Percentiles rank a stretch among this genome's conserved stretches.
These are phyloP conservation scores for Thalpophila matura DNA, from an alignment of 2,888 invertebrate genomes.

Conservation along the genomic window DNA sequence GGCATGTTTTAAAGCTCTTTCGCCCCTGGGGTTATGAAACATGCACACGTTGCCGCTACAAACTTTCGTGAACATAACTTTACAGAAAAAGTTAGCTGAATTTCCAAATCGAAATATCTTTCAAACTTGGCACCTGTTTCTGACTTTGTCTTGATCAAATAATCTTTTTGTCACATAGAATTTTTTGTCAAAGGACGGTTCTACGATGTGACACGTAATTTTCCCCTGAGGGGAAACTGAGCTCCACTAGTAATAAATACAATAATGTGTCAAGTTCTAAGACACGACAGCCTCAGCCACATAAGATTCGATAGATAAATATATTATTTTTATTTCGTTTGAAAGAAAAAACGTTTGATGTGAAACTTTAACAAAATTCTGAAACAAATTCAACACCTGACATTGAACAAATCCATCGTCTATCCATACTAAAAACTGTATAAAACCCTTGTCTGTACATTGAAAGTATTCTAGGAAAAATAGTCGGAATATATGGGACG, in stretches of 20 bases:
- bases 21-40: constrained; percentile 30
- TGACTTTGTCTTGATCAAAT: constrained; percentile 7
- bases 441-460: too few relatives aligned
- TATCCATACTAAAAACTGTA: too few relatives aligned
- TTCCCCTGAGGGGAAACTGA: neutral
- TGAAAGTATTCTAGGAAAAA: too few relatives aligned
- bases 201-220: neutral
- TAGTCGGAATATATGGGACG: too few relatives aligned
- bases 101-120: constrained; percentile 33
- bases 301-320: neutral
- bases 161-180: constrained; percentile 29
- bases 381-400: neutral
- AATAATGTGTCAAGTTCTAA: neutral
- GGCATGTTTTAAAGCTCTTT: constrained; percentile 22
- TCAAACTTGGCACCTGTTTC: constrained; percentile 16
- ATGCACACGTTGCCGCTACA: constrained; percentile 16
- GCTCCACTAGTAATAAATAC: neutral
- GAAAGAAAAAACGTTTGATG: neutral
- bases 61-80: constrained; percentile 23
- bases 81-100: constrained; percentile 29
- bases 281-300: neutral
- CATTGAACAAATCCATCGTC: too few relatives aligned
- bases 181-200: constrained; percentile 8
- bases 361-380: neutral
- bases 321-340: neutral